Percentiles rank a stretch among this genome's conserved stretches.
These are phyloP conservation scores for Cepphus grylle DNA, from an alignment of 2,113 vertebrate genomes.

Conservation along the genomic window DNA sequence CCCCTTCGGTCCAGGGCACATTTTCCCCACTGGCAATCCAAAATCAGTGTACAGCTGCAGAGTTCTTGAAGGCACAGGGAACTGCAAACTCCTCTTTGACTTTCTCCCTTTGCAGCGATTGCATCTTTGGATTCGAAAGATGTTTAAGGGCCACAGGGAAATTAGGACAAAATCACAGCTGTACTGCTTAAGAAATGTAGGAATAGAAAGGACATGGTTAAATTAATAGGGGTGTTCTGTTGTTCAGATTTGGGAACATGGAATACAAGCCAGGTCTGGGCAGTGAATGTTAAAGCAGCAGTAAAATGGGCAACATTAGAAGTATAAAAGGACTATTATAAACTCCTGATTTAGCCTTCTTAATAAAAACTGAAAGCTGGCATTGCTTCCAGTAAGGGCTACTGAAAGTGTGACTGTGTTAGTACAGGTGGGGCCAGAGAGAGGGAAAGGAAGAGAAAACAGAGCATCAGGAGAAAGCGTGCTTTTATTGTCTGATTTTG, in stretches of 20 bases:
- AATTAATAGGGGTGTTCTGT: conserved; percentile 56
- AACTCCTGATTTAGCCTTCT: conserved; percentile 55
- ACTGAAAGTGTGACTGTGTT: conserved; percentile 60
- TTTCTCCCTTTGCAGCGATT: background rate
- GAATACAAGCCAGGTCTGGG: conserved; percentile 60
- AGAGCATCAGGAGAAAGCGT: conserved; percentile 17
- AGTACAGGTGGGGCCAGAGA: conserved; percentile 11
- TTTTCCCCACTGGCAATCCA: background rate
- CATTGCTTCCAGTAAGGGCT: conserved; percentile 42
- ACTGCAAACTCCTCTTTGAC: background rate
- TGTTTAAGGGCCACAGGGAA: conserved; percentile 23
- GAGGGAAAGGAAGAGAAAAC: conserved; percentile 26
- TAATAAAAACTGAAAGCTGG: conserved; percentile 59
- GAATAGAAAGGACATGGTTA: conserved; percentile 50
- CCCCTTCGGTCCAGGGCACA: background rate
- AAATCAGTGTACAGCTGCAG: background rate
- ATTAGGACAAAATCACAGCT: conserved; percentile 51
- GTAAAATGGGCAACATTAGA: conserved; percentile 61
- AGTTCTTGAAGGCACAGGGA: background rate
- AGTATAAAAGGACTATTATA: conserved; percentile 71
- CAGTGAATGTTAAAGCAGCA: conserved; percentile 63
- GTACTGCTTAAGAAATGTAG: conserved; percentile 25
- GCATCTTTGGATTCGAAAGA: background rate
- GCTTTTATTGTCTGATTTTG: conserved; percentile 19
- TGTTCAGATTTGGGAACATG: conserved; percentile 58